Base-by-base conservation (phyloP, 2,888 invertebrate species). In the Drosophila dives region DNA sequence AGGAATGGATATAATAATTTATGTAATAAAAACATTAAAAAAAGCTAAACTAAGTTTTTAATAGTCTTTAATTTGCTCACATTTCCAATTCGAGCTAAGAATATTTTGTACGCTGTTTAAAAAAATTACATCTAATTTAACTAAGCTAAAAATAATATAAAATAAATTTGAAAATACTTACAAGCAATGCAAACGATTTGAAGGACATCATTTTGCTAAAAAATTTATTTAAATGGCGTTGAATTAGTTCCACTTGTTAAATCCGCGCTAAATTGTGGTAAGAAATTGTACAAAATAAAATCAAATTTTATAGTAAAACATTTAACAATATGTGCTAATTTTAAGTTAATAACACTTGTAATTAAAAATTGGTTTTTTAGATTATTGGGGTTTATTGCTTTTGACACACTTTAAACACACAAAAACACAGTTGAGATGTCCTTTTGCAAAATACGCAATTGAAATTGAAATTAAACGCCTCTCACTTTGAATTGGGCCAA, bases 171-270 rank as follows among this genome's bases (percentile, higher is more conserved):
- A 20, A 45, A 26, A 67, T 90, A 90, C 90, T 90, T 74, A 90
- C 90, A 77, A 88, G 74, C 73, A 82, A 62, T 64, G 77, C 71
- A 80, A 85, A 75, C 38, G 85, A 76, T 76, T 90, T 88, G 60
- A 82, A 77, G 76, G 86, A 90, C 81, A 85, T 79, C 90, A 90
- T 90, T 64, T 77, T 89, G 68, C 5, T 70, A 12, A 26, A 26
- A 53, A 34, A 68, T 60, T 63, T 69, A 40, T 65, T 48, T 53
- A 42, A 70, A 74, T 67, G 69, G 55, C 66, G 54, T 56, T 56
- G 20, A 59, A 34, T 64, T 50, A 53, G 40, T n/a, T 77, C 61
- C 63, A 64, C 64, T 36, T 33, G 59, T 10, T 32, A 40, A 69
- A 65, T 65, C 58, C 61, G 34, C 42, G 64, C 81, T 80, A 81